Evolutionary conservation across 2,888 invertebrate species (phyloP), one percentile per base, ranked within the genome.

Genomic region (Ashinkailepas kermadecensis): DNA sequence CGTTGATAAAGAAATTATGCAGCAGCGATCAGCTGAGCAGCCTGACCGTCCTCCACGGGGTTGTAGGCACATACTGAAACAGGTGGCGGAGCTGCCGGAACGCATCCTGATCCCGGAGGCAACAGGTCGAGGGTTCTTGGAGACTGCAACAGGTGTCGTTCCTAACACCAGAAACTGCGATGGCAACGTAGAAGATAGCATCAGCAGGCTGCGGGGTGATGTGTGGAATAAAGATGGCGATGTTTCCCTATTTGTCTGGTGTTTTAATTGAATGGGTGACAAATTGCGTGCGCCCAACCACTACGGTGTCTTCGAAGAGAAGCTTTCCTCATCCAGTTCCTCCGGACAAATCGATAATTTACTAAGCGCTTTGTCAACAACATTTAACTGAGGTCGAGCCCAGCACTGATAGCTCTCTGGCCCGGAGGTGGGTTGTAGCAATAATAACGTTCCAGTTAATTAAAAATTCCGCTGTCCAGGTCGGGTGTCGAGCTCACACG

Each of bases 1-100:
- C 21, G 74, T 21, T 56, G 56, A 74, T 74, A 74, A 39, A 21
- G 74, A 54, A 74, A 56, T 74, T 74, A 74, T 74, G 18, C 74
- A 74, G 56, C 74, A 21, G 10, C 13, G 54, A 74, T 74, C 56
- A 15, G 21, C 8, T 21, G 10, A 56, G 56, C 54, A 39, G 74
- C 1, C 74, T 2, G 15, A 54, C 18, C 70, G 54, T 18, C 11
- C 54, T 54, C 15, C n/a, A 15, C 13, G 18, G 70, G 18, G 7
- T 4, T 12, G 70, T 10, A 13, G 15, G 15, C 59, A 59, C 59
- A 59, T 59, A 59, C 39, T 4, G 39, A 39, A 15, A 15, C 59
- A 59, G 12, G 59, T 11, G 12, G 4, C 15, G 59, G 11, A 15
- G 59, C 59, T 15, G 59, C 1, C 59, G 7, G 59, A 59, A 7